phyloP scores from a whole-genome alignment of 92 coral and sea anemone genomes.

The Diadumene lineata region DNA sequence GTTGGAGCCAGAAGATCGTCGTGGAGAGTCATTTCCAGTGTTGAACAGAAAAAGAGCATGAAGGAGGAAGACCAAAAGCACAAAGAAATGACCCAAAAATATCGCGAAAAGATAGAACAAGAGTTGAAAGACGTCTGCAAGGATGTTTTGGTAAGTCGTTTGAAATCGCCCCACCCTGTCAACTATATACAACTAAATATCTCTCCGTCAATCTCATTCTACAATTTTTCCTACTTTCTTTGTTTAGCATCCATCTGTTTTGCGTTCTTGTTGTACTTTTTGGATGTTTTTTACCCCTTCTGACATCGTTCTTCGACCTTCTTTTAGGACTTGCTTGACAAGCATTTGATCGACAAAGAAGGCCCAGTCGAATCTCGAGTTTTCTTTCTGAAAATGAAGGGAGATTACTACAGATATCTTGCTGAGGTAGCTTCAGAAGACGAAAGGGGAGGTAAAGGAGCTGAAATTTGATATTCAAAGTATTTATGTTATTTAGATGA shows the following conservation, averaged over 20 bases:
- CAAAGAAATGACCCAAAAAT: constrained; percentile 39
- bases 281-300: background rate
- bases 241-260: too few relatives aligned
- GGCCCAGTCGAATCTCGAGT: constrained; percentile 47
- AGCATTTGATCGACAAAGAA: background rate
- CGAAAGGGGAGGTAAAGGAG: constrained; percentile 22
- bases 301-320: background rate
- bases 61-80: constrained; percentile 37
- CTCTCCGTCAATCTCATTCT: too few relatives aligned
- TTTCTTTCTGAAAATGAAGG: constrained; percentile 84
- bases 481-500: background rate
- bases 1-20: constrained; percentile 98
- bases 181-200: background rate
- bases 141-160: constrained; percentile 69
- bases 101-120: constrained; percentile 63
- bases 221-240: too few relatives aligned
- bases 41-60: constrained; percentile 58
- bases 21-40: constrained; percentile 91
- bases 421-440: constrained; percentile 64
- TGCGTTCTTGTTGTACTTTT: background rate
- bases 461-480: background rate
- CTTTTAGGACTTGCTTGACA: constrained; percentile 22
- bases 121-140: constrained; percentile 70
- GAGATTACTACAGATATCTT: constrained; percentile 74
- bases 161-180: constrained; percentile 42